Evolutionary conservation across 2,888 invertebrate genomes (phyloP), one percentile per base, ranked within the genome.

Genomic region (Ferdinandea cuprea): DNA sequence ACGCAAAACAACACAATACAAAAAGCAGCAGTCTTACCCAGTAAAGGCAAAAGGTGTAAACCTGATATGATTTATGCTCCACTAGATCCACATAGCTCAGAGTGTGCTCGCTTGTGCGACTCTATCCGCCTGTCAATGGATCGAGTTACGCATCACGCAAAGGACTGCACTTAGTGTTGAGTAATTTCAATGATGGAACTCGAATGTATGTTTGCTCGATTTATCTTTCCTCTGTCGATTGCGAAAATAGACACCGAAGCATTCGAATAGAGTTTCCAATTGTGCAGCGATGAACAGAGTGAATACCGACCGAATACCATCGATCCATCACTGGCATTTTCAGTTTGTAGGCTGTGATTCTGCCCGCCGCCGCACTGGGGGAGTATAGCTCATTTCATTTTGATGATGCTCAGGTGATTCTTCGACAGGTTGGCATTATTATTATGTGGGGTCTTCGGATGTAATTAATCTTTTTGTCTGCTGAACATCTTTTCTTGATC

Each of bases 231-330:
- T 42, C 46, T 37, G 69, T 8, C 17, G 46, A 71, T 81, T 81
- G 77, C 66, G 77, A 77, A 81, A 81, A 81, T 77, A 66, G 61
- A 81, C 40, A 81, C 76, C 66, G 54, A 81, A 77, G 77, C 65
- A 71, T 61, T 81, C 71, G 81, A 66, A 52, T 76, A 44, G 71
- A 52, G 52, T 76, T 76, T 76, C 80, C 21, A 58, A 58, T 42
- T 56, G 46, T 54, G 25, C 65, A 65, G 37, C 35, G 52, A 81
- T 66, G 50, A 40, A 19, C 11, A 48, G 65, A 52, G 46, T 58
- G 11, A 9, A 9, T 5, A 44, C n/a, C n/a, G n/a, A 5, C 9
- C 19, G 9, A 48, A n/a, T 48, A 71, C 50, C 65, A 58, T 46
- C 17, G 35, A 44, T 44, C 25, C 21, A 54, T 42, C 25, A 71